A percentile compares a stretch with the other conserved stretches of the same genome.
These are phyloP conservation scores for Sapayoa aenigma DNA, from an alignment of 2,113 vertebrate species.

Conservation along the genomic window DNA sequence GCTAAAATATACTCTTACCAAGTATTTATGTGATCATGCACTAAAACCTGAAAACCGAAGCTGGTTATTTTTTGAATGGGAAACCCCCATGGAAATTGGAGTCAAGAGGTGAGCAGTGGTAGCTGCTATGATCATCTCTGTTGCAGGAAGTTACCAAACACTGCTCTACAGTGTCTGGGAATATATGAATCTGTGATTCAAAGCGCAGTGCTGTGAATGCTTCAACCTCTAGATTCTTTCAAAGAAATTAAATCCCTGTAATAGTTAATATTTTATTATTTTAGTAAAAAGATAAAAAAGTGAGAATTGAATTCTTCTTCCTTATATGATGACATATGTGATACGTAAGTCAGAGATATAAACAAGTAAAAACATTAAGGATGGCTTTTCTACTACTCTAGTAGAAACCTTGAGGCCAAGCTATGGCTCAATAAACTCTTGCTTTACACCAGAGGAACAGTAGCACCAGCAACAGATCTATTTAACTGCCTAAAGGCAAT, in stretches of 20 bases:
- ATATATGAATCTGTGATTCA: background rate
- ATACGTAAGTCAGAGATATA: background rate
- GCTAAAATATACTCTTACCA: background rate
- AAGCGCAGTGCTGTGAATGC: background rate
- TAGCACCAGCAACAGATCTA: background rate
- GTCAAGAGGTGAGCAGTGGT: background rate
- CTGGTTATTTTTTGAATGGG: background rate
- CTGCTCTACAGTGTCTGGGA: background rate
- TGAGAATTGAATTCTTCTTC: background rate
- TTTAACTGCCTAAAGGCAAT: background rate
- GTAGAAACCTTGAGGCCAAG: background rate
- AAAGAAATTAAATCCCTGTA: background rate
- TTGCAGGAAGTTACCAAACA: background rate
- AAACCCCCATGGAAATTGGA: background rate
- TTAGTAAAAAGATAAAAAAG: background rate
- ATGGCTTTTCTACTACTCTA: background rate
- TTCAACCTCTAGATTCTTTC: background rate
- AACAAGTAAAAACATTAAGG: background rate
- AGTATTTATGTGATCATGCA: background rate
- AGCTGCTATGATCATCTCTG: background rate
- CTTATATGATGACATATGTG: background rate
- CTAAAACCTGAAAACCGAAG: background rate
- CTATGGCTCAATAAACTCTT: background rate
- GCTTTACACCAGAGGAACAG: background rate
- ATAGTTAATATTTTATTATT: background rate